Conservation (phyloP, 35 echinoderm and acorn worm genomes). For the Ophioderma brevispina region DNA sequence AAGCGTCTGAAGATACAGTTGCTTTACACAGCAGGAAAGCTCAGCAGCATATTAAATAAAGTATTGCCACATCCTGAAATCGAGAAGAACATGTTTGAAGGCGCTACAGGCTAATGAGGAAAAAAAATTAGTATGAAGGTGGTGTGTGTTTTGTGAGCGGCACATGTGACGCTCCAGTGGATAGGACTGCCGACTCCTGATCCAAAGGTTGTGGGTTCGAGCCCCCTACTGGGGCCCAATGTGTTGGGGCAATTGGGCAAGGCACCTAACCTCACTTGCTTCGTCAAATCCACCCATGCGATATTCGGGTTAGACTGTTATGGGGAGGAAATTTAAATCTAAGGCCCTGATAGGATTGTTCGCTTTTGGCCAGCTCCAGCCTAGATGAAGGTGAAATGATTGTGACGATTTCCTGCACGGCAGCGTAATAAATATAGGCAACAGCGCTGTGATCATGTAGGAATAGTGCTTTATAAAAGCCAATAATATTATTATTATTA, state of each 20-base stretch:
- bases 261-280: not conserved
- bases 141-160: not conserved
- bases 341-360: too few relatives aligned
- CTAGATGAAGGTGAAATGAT: too few relatives aligned
- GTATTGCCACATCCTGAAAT: conserved; percentile 59
- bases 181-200: not conserved
- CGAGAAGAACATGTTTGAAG: conserved; percentile 79
- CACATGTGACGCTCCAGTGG: not conserved
- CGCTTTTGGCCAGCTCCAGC: too few relatives aligned
- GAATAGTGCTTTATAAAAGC: too few relatives aligned
- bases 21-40: conserved; percentile 63
- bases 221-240: not conserved
- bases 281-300: too few relatives aligned
- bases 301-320: too few relatives aligned
- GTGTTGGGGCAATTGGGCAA: not conserved
- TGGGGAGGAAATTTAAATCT: too few relatives aligned
- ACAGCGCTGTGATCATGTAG: too few relatives aligned
- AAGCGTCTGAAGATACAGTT: conserved; percentile 80
- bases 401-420: too few relatives aligned
- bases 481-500: too few relatives aligned
- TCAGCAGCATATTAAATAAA: conserved; percentile 58
- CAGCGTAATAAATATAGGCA: too few relatives aligned
- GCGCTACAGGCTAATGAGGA: conserved; percentile 66
- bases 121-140: not conserved
- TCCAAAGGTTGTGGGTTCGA: not conserved